These are phyloP conservation scores for Ichneumon xanthorius DNA, from an alignment of 2,888 invertebrate genomes.

Conservation along the genomic window DNA sequence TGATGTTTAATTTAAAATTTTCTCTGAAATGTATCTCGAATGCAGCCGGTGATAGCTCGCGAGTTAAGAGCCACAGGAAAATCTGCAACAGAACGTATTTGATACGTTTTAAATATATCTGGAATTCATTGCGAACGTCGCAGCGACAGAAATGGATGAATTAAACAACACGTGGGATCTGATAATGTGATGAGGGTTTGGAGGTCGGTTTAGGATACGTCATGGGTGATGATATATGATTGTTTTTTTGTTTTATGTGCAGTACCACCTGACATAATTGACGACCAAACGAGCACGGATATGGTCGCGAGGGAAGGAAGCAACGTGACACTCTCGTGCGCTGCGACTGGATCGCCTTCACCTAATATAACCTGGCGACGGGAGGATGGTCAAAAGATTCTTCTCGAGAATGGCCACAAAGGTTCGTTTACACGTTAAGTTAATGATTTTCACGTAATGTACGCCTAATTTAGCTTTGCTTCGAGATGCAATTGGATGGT, in stretches of 20 bases:
- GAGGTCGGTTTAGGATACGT: not conserved
- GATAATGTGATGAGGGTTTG: not conserved
- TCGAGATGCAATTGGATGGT: not conserved
- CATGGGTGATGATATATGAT: not conserved
- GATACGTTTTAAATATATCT: no score
- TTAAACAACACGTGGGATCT: not conserved
- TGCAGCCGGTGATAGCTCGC: no score
- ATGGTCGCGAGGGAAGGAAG: conserved; percentile 95
- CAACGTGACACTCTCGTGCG: conserved; percentile 93
- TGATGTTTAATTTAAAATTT: no score
- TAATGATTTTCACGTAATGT: not conserved
- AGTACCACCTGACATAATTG: conserved; percentile 95
- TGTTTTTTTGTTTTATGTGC: conserved; percentile 62
- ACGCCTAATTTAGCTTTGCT: not conserved
- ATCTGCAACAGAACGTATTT: no score
- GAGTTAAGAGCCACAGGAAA: no score
- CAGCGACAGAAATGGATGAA: not conserved
- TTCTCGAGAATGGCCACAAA: conserved; percentile 88
- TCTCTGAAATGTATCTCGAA: no score
- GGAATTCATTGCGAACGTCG: no score
- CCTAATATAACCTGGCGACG: conserved; percentile 93
- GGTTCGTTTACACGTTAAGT: conserved; percentile 46
- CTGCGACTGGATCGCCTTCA: conserved; percentile 94
- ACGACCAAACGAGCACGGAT: conserved; percentile 93
- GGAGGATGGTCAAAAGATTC: conserved; percentile 92